phyloP scores from a whole-genome alignment of 2,113 vertebrate species.

The Nothocercus nigrocapillus region DNA sequence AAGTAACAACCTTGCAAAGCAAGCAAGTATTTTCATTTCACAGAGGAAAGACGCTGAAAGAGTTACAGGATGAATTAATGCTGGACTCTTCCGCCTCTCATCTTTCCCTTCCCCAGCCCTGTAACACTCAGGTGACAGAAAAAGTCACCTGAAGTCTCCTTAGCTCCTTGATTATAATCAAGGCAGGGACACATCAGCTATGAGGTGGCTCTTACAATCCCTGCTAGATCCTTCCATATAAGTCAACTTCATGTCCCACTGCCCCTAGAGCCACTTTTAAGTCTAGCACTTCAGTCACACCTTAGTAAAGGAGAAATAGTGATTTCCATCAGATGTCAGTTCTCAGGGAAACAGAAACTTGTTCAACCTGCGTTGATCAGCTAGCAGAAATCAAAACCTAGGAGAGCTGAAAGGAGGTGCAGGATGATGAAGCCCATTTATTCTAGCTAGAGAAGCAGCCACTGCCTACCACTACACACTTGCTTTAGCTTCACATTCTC shows the following conservation, averaged over 20 bases:
- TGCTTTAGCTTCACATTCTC: constrained; percentile 22
- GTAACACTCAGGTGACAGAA: neutral
- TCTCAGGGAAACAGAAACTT: neutral
- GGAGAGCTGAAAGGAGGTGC: neutral
- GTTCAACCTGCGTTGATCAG: neutral
- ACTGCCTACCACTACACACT: neutral
- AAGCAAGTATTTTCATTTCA: neutral
- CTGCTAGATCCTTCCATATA: neutral
- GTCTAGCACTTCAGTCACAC: neutral
- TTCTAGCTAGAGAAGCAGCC: neutral
- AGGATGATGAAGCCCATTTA: neutral
- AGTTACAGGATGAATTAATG: neutral
- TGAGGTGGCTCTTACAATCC: neutral
- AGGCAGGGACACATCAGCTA: neutral
- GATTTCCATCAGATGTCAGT: neutral
- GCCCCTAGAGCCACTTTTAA: neutral
- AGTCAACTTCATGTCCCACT: neutral
- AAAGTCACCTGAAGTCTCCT: neutral
- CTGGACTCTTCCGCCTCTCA: too few relatives aligned
- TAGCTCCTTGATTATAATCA: neutral
- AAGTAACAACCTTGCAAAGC: neutral
- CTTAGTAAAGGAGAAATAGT: neutral
- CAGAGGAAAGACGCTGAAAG: neutral
- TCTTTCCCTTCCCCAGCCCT: neutral
- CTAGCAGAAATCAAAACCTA: neutral